A percentile compares a stretch with the other conserved stretches of the same genome.
phyloP scores from a whole-genome alignment of 2,797 vertebrate species.

The Tauraco hartlaubi region DNA sequence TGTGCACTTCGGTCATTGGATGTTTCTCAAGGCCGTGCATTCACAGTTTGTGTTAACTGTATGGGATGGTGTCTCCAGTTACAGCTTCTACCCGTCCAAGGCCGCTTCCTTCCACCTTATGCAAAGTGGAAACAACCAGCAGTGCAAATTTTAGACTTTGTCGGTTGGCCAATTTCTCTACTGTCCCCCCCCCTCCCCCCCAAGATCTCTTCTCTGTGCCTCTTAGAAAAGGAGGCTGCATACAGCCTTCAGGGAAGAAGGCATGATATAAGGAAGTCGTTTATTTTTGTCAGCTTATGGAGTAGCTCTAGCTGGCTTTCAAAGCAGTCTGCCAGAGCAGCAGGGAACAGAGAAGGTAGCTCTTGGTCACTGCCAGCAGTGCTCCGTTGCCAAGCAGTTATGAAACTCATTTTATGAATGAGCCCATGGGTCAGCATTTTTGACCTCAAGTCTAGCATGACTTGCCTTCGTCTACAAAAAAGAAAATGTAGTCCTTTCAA shows the following conservation, averaged over 20 bases:
- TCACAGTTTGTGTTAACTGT: background rate
- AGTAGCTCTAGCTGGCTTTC: background rate
- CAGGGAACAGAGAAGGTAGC: background rate
- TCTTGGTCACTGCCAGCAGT: background rate
- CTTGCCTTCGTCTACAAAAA: background rate
- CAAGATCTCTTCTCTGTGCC: background rate
- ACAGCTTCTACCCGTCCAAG: background rate
- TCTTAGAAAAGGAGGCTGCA: background rate
- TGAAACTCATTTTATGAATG: background rate
- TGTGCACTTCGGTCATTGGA: background rate
- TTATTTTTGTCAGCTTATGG: background rate
- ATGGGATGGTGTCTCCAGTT: background rate
- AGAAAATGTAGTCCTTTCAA: background rate
- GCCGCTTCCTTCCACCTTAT: background rate
- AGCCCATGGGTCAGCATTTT: background rate
- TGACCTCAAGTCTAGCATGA: background rate
- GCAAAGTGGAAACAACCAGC: background rate
- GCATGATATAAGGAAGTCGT: background rate
- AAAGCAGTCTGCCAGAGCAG: background rate
- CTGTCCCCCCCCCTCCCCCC: background rate
- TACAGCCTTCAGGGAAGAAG: background rate
- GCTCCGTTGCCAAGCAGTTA: background rate
- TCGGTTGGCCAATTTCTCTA: background rate
- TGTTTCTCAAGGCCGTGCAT: background rate
- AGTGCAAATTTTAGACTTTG: background rate